Evolutionary conservation across 2,888 invertebrate species (phyloP), one percentile per base, ranked within the genome.

Genomic region (Athetis lepigone): DNA sequence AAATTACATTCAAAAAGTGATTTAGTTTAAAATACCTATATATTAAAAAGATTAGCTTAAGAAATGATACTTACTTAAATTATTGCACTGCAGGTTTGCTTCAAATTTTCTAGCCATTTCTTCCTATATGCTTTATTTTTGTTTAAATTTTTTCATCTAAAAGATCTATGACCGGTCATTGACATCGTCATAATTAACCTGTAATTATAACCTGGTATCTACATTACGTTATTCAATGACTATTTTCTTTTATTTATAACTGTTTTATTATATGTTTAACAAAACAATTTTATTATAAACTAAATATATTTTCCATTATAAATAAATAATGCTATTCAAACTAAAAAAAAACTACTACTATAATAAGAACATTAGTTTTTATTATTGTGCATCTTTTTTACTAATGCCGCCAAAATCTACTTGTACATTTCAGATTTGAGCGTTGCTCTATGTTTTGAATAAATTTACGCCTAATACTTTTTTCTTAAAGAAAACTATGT

Each of bases 101-200:
- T 57, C n/a, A 7, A 4, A 9, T 21, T n/a, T 13, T 6, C 21
- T 19, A 33, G 6, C 16, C 2, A 9, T 18, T n/a, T 6, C 11
- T 25, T 8, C 13, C n/a, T 27, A 9, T 18, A 27, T 37, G 36
- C 11, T 36, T 5, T 18, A 39, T n/a, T 19, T 39, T 18, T n/a
- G 7, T 18, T 11, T 4, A 8, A 18, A 46, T 27, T 18, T 5
- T 7, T 9, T 59, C 2, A 25, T 5, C 5, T 23, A 4, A 36
- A 43, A n/a, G 3, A 11, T 25, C 19, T 36, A 4, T 59, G 33
- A 13, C 4, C 9, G 27, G 39, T 54, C 21, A 37, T 19, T n/a
- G 52, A 51, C n/a, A n/a, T 19, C 19, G 36, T 5, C 25, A 50
- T 21, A 50, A 25, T 56, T 19, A 9, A 52, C 9, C 13, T 33